Evolutionary conservation across 2,113 vertebrate genomes (phyloP), one percentile per base, ranked within the genome.

Genomic region (Tragelaphus scriptus): DNA sequence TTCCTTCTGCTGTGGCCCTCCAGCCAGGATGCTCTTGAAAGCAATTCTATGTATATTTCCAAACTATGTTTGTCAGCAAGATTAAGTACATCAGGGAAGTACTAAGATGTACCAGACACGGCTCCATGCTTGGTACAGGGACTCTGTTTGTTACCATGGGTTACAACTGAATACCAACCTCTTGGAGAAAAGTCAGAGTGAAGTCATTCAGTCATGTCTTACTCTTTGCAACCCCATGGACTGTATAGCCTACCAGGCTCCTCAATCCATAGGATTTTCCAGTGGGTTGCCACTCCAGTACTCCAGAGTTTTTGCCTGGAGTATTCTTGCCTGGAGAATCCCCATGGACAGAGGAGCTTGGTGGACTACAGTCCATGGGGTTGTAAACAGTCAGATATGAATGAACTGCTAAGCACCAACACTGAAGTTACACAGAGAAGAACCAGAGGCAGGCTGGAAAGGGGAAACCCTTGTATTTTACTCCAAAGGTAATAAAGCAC

Each of bases 101-200:
- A 44, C 28, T 25, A 26, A 71, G 23, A 47, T 16, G 23, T 53
- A 3, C 28, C n/a, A 25, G 8, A 23, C 2, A 14, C 0, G 1
- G 58, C 28, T 21, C 13, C 58, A 40, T 23, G 44, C 58, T 88
- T n/a, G 63, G 5, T 23, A 17, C 15, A 63, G 15, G 6, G 26
- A 12, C 16, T 30, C 40, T 32, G 2, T 11, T 47, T 23, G 21
- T 2, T 32, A 85, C 44, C n/a, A 13, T 40, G 7, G 21, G 4
- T 65, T 56, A 30, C 75, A n/a, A 51, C 0, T 58, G 15, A 88
- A 79, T 19, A 14, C 19, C 4, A 59, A 6, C 8, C 2, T 13
- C 68, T 23, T 10, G 0, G 19, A 71, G 2, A 71, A 71, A 23
- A 23, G 19, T 23, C 19, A 40, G n/a, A 40, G 5, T 40, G 68